Evolutionary conservation across 2,113 vertebrate genomes (phyloP), one percentile per base, ranked within the genome.

Genomic region (Oceanodroma tethys): DNA sequence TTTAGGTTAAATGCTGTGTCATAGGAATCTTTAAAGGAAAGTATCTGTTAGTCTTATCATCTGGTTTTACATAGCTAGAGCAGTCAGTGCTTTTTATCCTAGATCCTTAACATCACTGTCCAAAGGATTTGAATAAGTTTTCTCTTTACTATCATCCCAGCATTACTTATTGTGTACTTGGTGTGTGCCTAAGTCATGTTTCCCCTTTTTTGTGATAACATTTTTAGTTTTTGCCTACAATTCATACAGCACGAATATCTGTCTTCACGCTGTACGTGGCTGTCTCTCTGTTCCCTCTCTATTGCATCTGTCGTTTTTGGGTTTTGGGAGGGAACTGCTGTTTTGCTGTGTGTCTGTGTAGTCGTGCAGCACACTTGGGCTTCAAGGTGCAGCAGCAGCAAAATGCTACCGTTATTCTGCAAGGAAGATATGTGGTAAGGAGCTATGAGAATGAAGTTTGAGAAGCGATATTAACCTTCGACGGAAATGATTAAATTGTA

Each of bases 311-410:
- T 32, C 27, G 3, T 30, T 36, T 40, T 23, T 25, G 81, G 42
- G 27, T 13, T 68, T 81, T 13, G 68, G 62, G 87, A 65, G 63
- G 81, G 55, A 75, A 14, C 59, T 60, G 38, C 58, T 62, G 22
- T 34, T 48, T 27, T 25, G 32, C 30, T 72, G 27, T 8, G 0
- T 60, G 47, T 67, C 47, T n/a, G 23, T 0, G 0, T 27, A 79
- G 32, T 30, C 27, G 14, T 43, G 60, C 40, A 52, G 52, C 36
- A 32, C 1, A 1, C 17, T 72, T 40, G 58, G 52, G 53, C 59
- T 48, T 55, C 40, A 36, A 9, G 32, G 5, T 43, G 36, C 55
- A 47, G 36, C 36, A 47, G 36, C 36, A 63, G 78, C 87, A 86
- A 47, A 81, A 32, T 10, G 19, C 22, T 27, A 13, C 11, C 4